Evolutionary conservation across 1,140 invertebrate genomes (phyloP), one percentile per base, ranked within the genome.

Genomic region (Araneus ventricosus): DNA sequence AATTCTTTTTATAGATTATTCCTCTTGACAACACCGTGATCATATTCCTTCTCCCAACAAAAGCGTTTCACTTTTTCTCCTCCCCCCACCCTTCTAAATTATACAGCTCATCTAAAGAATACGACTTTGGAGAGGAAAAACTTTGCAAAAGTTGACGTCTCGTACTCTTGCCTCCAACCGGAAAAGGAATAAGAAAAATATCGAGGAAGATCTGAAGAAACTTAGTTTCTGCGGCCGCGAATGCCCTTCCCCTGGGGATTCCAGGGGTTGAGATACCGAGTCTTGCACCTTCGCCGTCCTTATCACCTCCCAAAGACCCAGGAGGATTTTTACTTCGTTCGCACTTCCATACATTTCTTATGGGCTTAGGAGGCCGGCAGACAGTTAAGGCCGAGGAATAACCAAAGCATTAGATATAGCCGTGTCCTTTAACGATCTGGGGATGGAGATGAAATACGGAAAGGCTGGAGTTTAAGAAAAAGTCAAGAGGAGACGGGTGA

Each of bases 351-450:
- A 30, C 30, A 37, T 75, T 75, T 75, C 70, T 75, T 75, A 75
- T 75, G 67, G 67, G 67, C 63, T 75, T 75, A 75, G 34, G 70
- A 34, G 70, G 70, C 30, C n/a, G 59, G 2, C 59, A 63, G 59
- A 63, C 59, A 63, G 17, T 75, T 75, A 75, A 37, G 70, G 14
- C 34, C 27, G 45, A 37, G 34, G 14, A 75, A 75, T 75, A 75
- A 37, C 17, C 17, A 20, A 75, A 27, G 10, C 3, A 34, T 34
- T 75, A 37, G 17, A 75, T 34, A 20, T 22, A 34, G 3, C 17
- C 14, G 30, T 34, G 30, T 75, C 67, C 30, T 30, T 5, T 20
- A 34, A 75, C 30, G 10, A 37, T 34, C 34, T 34, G 14, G 17
- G 34, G 30, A 34, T 75, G 4, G 70, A 75, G 30, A 75, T 75